These are phyloP conservation scores for Xiphorhynchus erythropygius DNA, from an alignment of 2,797 vertebrate species.

Conservation along the genomic window DNA sequence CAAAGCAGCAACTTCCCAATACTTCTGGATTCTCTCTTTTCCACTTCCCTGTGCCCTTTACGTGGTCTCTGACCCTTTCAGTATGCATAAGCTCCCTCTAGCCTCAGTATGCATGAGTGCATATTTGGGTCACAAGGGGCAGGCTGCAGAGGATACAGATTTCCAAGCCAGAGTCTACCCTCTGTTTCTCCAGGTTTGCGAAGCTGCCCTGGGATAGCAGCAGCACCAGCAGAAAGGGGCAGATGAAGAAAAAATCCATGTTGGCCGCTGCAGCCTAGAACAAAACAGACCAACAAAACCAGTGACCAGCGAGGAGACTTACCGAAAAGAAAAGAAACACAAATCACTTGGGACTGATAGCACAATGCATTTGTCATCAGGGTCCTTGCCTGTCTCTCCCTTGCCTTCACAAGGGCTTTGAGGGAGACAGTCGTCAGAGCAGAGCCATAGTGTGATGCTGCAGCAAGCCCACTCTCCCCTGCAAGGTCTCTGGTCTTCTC, in stretches of 20 bases:
- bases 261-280: constrained; percentile 42
- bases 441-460: background rate
- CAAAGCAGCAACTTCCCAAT: background rate
- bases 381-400: background rate
- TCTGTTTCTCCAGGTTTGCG: constrained; percentile 76
- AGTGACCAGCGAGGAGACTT: background rate
- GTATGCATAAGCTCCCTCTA: rapidly evolving
- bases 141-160: constrained; percentile 89
- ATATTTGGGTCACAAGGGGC: rapidly evolving
- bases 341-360: background rate
- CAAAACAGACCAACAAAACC: background rate
- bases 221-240: constrained; percentile 76
- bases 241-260: constrained; percentile 82
- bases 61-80: background rate
- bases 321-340: background rate
- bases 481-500: background rate
- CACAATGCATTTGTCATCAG: background rate
- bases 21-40: background rate
- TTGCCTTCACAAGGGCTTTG: background rate
- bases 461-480: background rate
- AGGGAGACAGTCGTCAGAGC: background rate
- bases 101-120: background rate
- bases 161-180: constrained; percentile 88
- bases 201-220: constrained; percentile 69
- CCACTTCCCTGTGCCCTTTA: background rate